Evolutionary conservation across 2,113 vertebrate species (phyloP), one percentile per base, ranked within the genome.

Genomic region (Platycercus adscitus): DNA sequence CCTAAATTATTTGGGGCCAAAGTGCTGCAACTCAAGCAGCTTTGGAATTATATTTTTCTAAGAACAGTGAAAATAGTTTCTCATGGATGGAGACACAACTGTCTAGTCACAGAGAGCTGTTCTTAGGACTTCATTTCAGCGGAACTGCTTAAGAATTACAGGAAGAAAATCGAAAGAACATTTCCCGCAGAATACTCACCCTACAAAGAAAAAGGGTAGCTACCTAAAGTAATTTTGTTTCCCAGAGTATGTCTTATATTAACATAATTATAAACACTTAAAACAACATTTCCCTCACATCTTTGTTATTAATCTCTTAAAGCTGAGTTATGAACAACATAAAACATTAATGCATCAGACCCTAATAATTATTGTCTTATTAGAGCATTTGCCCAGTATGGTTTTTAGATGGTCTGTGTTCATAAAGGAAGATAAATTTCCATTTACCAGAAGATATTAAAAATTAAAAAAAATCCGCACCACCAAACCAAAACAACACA

Each of bases 391-490:
- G 75, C 65, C 85, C 95, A 85, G 78, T 61, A 84, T 52, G 55
- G 25, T 64, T 71, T 56, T 77, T 96, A 96, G 93, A 94, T 93
- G 69, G 41, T 50, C 56, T 82, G 85, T 77, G 15, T 61, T 85
- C 68, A 19, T 35, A 91, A 91, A 84, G 56, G 87, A 93, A 93
- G 88, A 55, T 69, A 80, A 94, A 83, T 79, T 94, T 93, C 93
- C 96, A 95, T 97, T 98, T 98, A 98, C 96, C 93, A 97, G 96
- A 97, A 98, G 80, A 92, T 95, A 97, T 93, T 97, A 94, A 95
- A 93, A 58, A 58, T 15, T 14, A 10, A 58, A 23, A 58, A n/a
- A 58, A 58, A 58, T 13, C 0, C 2, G 23, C 33, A 37, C 71
- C 84, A 43, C 20, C 49, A 89, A 81, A 80, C 23, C 65, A 82